These are phyloP conservation scores for Mormyrus iriodes DNA, from an alignment of 2,113 vertebrate genomes.

Conservation along the genomic window DNA sequence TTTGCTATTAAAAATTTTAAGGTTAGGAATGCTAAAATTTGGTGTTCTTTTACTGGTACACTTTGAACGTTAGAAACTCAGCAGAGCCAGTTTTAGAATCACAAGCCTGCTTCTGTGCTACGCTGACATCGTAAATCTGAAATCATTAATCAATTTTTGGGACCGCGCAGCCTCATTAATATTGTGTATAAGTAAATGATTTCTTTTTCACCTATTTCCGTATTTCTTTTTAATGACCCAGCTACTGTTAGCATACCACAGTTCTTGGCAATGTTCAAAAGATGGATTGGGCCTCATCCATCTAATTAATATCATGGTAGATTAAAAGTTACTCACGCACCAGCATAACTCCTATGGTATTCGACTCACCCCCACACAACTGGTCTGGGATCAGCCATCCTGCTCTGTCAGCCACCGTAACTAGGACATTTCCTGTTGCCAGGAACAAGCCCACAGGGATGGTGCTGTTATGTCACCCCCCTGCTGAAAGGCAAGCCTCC, in stretches of 20 bases:
- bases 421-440: background rate
- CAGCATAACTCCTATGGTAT: background rate
- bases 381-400: background rate
- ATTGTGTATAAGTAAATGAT: background rate
- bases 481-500: background rate
- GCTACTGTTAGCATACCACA: background rate
- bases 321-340: background rate
- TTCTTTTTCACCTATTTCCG: no score
- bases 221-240: constrained; percentile 2
- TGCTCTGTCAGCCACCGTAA: background rate
- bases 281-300: background rate
- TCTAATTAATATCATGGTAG: background rate
- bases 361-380: background rate
- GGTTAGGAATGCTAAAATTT: background rate
- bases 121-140: background rate
- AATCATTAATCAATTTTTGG: background rate
- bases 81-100: background rate
- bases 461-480: background rate
- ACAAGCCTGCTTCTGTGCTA: background rate
- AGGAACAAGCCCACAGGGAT: background rate
- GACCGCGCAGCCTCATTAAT: background rate
- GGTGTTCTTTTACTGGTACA: background rate
- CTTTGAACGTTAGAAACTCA: background rate
- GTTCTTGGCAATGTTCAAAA: background rate
- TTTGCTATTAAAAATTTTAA: background rate